These are phyloP conservation scores for Avahi laniger DNA, from an alignment of 2,797 vertebrate species.

Conservation along the genomic window DNA sequence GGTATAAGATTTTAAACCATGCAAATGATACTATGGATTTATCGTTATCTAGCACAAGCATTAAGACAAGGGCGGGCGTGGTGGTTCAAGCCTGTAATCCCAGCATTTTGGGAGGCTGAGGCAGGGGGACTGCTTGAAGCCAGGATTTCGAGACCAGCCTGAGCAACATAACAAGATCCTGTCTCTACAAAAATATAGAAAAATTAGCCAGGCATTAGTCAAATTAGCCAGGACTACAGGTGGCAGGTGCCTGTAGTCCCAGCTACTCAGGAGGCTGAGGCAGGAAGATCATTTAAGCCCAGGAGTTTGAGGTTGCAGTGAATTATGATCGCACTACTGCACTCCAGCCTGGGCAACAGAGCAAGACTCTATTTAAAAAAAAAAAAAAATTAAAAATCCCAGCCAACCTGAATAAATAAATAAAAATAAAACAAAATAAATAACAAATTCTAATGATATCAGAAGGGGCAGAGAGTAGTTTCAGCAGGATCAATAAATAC, in stretches of 20 bases:
- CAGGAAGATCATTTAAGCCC: background rate
- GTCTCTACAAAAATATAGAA: background rate
- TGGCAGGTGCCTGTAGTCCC: background rate
- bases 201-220: background rate
- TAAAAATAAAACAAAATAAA: background rate
- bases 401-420: background rate
- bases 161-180: background rate
- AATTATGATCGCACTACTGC: background rate
- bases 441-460: conserved; percentile 4
- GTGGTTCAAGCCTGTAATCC: background rate
- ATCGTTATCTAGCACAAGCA: background rate
- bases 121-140: background rate
- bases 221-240: no score
- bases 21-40: background rate
- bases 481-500: background rate
- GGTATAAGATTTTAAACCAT: background rate
- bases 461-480: background rate
- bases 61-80: background rate
- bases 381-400: background rate
- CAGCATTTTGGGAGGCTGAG: background rate
- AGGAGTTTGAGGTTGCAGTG: background rate
- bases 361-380: background rate
- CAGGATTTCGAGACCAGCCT: background rate
- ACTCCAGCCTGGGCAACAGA: background rate
- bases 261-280: background rate